Evolutionary conservation across 2,888 invertebrate species (phyloP).

Genomic region (Branchipolynoe longqiensis): DNA sequence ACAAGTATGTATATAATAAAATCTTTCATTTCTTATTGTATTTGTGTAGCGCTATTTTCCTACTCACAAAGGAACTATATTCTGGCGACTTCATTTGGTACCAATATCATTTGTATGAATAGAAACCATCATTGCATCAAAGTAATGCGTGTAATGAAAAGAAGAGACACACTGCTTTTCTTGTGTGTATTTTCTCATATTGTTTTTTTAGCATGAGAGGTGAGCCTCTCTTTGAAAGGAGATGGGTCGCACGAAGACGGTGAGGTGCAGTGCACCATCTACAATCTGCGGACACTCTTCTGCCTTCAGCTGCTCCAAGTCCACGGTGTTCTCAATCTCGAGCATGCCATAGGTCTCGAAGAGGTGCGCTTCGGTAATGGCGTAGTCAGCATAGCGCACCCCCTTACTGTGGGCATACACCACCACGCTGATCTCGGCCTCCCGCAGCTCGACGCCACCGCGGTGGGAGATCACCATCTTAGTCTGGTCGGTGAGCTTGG

Average conservation of each 20-base stretch:
- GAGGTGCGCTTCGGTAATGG: conserved; percentile 62
- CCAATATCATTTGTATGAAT: no score
- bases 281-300: conserved; percentile 63
- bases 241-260: conserved; percentile 66
- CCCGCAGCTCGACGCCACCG: conserved; percentile 65
- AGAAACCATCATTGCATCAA: no score
- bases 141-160: no score
- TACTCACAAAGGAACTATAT: no score
- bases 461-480: conserved; percentile 67
- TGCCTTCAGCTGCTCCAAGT: conserved; percentile 63
- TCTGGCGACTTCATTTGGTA: no score
- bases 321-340: conserved; percentile 66
- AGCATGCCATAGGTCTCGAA: conserved; percentile 66
- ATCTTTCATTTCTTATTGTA: no score
- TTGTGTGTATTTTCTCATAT: no score
- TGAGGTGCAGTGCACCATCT: conserved; percentile 64
- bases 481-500: conserved; percentile 66
- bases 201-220: no score
- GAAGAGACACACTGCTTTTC: no score
- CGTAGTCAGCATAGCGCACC: conserved; percentile 62
- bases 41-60: no score
- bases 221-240: conserved; percentile 62
- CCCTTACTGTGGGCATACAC: conserved; percentile 66
- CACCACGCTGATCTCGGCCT: conserved; percentile 65
- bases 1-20: no score